Evolutionary conservation across 2,888 invertebrate species (phyloP).

Genomic region (Zygaena filipendulae): DNA sequence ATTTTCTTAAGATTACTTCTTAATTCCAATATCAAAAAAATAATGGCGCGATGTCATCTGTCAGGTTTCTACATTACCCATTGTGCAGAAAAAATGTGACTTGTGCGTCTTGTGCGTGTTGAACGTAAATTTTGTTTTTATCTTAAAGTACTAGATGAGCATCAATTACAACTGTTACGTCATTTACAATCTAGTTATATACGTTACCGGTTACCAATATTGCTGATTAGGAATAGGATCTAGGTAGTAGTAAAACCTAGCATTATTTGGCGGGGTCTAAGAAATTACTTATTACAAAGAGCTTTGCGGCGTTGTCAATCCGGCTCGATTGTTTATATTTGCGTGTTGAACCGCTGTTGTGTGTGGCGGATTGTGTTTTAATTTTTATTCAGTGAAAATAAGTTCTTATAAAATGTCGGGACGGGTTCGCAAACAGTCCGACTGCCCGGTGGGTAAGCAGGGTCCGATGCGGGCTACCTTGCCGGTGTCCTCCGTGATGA

Average conservation of each 20-base stretch:
- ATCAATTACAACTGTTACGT: constrained; percentile 33
- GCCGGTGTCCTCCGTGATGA: constrained; percentile 78
- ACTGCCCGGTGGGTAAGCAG: constrained; percentile 67
- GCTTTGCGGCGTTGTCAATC: constrained; percentile 54
- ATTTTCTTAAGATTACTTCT: too few relatives aligned
- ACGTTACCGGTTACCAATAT: constrained; percentile 25
- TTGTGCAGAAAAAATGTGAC: constrained; percentile 65
- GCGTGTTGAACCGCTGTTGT: too few relatives aligned
- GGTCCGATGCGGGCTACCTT: constrained; percentile 82
- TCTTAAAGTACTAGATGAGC: constrained; percentile 39
- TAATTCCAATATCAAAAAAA: constrained; percentile 22
- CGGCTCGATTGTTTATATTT: too few relatives aligned
- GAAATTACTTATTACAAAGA: constrained; percentile 47
- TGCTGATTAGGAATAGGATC: constrained; percentile 24
- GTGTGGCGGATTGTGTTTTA: constrained; percentile 23
- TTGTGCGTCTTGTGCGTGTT: constrained; percentile 45
- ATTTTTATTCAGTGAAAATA: constrained; percentile 26
- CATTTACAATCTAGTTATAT: constrained; percentile 28
- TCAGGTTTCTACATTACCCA: constrained; percentile 58
- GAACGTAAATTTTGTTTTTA: constrained; percentile 55
- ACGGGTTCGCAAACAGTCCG: constrained; percentile 75
- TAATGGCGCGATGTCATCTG: constrained; percentile 65
- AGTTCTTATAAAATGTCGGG: constrained; percentile 60
- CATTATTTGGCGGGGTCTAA: constrained; percentile 31
- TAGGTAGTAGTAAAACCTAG: constrained; percentile 22